Evolutionary conservation across 2,888 invertebrate species (phyloP).

Genomic region (Augiades crinisus): DNA sequence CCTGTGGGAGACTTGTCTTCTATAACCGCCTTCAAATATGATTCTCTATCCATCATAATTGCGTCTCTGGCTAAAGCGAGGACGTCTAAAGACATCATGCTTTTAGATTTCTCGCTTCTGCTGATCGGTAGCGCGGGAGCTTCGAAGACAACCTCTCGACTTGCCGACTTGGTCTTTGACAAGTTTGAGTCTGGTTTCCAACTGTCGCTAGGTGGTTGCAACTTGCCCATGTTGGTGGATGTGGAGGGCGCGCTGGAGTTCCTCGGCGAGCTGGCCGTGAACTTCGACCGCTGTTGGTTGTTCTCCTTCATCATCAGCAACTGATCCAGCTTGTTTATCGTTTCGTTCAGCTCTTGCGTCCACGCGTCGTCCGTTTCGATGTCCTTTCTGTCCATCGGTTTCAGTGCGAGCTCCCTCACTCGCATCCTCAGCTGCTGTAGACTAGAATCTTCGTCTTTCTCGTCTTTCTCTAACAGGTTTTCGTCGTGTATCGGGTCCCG

Average conservation of each 20-base stretch:
- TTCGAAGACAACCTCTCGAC: constrained; percentile 64
- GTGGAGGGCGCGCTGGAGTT: constrained; percentile 69
- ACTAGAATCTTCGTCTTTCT: constrained; percentile 78
- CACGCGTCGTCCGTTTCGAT: constrained; percentile 86
- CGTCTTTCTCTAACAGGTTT: constrained; percentile 43
- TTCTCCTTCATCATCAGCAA: constrained; percentile 85
- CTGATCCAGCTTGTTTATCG: constrained; percentile 89
- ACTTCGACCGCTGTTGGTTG: constrained; percentile 77
- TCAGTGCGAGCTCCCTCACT: constrained; percentile 86
- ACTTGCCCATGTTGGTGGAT: constrained; percentile 53
- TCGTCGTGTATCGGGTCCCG: constrained; percentile 73
- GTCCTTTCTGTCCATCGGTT: constrained; percentile 88
- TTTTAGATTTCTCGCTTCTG: constrained; percentile 66
- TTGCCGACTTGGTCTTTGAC: constrained; percentile 58
- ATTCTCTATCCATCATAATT: constrained; percentile 65
- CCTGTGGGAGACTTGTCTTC: constrained; percentile 73
- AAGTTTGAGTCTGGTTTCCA: constrained; percentile 55
- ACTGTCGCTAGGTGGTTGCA: constrained; percentile 52
- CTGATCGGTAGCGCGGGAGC: constrained; percentile 56
- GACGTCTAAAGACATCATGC: constrained; percentile 76
- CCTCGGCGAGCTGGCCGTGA: constrained; percentile 59
- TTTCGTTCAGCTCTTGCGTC: constrained; percentile 89
- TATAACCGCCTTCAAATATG: constrained; percentile 71
- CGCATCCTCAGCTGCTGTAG: constrained; percentile 85
- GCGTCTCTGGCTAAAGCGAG: constrained; percentile 67